These are phyloP conservation scores for Proteles cristata DNA, from an alignment of 2,113 vertebrate genomes.

Conservation along the genomic window DNA sequence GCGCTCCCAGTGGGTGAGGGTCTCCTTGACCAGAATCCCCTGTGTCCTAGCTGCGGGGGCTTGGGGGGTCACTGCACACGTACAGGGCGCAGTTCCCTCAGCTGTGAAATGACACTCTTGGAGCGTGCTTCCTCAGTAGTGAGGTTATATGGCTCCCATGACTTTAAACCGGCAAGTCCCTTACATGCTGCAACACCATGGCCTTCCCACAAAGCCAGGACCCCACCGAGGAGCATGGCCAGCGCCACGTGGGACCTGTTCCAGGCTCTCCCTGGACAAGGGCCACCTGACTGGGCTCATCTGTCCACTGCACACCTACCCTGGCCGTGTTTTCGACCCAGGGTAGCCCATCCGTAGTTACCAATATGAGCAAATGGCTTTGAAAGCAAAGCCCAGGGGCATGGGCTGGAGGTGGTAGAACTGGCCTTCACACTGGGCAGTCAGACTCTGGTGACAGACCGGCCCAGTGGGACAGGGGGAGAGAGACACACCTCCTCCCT, in stretches of 20 bases:
- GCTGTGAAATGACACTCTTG: not conserved
- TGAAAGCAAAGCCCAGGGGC: not conserved
- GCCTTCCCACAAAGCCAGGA: no score
- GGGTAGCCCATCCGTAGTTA: not conserved
- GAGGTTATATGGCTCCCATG: rapidly evolving
- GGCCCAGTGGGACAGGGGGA: rapidly evolving
- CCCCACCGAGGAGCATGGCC: no score
- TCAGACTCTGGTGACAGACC: not conserved
- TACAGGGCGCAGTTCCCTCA: not conserved
- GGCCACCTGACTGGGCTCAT: not conserved
- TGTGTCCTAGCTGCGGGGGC: not conserved
- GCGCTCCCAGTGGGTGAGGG: no score
- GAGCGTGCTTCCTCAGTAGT: rapidly evolving
- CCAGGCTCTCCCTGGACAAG: not conserved
- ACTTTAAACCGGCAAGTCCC: not conserved
- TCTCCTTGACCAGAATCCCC: not conserved
- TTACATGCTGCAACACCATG: no score
- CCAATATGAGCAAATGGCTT: not conserved
- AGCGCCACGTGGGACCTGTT: no score
- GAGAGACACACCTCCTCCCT: slow-evolving; percentile 60
- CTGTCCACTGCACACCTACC: not conserved
- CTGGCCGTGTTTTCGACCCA: not conserved
- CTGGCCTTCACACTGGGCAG: rapidly evolving
- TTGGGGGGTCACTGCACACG: not conserved
- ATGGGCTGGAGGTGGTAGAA: not conserved